Evolutionary conservation across 2,888 invertebrate species (phyloP).

Genomic region (Zonitis immaculata): DNA sequence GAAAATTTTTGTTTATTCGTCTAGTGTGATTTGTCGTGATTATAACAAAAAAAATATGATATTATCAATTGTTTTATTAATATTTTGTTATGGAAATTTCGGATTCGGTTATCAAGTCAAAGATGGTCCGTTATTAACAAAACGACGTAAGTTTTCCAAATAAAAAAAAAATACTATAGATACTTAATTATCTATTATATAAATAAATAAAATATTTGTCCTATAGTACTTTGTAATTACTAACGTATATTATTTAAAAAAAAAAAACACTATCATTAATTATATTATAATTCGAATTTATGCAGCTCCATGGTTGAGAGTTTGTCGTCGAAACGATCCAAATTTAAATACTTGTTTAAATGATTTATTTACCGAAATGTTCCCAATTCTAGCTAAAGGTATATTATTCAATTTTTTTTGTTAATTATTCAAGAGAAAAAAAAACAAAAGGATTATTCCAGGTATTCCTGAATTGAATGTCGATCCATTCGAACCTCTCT

Average conservation of each 20-base stretch:
- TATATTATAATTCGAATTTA: constrained; percentile 21
- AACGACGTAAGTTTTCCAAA: constrained; percentile 47
- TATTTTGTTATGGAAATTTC: neutral
- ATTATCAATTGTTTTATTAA: neutral
- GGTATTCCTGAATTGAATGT: constrained; percentile 57
- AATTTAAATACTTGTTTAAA: constrained; percentile 53
- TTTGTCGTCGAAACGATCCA: constrained; percentile 52
- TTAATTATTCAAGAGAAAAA: too few relatives aligned
- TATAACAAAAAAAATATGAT: neutral
- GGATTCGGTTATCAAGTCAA: constrained; percentile 29
- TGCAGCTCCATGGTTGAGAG: constrained; percentile 54
- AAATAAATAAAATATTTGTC: neutral
- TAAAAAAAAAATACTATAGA: neutral
- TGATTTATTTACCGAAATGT: constrained; percentile 52
- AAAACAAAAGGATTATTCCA: constrained; percentile 29
- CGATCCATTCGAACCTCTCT: constrained; percentile 55
- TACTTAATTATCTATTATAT: too few relatives aligned
- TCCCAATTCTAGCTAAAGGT: constrained; percentile 56
- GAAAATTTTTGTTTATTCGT: too few relatives aligned
- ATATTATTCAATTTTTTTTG: too few relatives aligned
- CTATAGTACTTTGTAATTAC: neutral
- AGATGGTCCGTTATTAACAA: constrained; percentile 45
- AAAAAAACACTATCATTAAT: too few relatives aligned
- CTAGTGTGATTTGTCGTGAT: too few relatives aligned
- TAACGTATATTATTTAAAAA: too few relatives aligned